Base-by-base conservation (phyloP, 2,888 invertebrate species). In the Resseliella maxima region DNA sequence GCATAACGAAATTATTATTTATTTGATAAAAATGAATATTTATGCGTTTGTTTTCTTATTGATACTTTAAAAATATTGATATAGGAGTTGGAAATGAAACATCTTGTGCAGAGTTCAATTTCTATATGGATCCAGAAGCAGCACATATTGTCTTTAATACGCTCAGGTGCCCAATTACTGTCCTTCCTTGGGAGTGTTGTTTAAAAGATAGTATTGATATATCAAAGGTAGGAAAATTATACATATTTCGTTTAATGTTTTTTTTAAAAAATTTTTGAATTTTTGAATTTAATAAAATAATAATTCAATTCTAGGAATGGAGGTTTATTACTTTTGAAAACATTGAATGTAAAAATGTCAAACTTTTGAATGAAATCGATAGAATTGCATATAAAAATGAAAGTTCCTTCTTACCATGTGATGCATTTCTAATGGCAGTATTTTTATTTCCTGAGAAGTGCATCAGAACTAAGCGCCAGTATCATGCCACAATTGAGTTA, bases 111-210 rank as follows among this genome's bases (percentile, higher is more conserved):
- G 96, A 96, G 90, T 96, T 95, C 89, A 96, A 96, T 90, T 96
- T 96, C 89, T 93, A 92, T 88, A 91, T 91, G 36, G 96, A 96
- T 90, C 95, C 96, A 0, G 96, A 96, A 90, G 94, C 96, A 1
- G 96, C 95, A 0, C 92, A 94, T 88, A 93, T 95, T 85, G 94
- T 95, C n/a, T 90, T 96, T n/a, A 91, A 92, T 38, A 92, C 92
- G 88, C 91, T 93, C 45, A 90, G 89, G 72, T 92, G 91, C 86
- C 94, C 94, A 18, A 91, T 95, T 0, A 92, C 91, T 85, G 89
- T 96, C 36, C 89, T 95, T 8, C 94, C 95, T 0, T 96, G 95
- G 95, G 96, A 96, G 89, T 91, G 94, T 0, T 93, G 93, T 88
- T 88, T 92, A 36, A 90, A 90, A 59, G 89, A 90, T 1, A 88